Conservation (phyloP, 2,113 vertebrate species). For the Choloepus hoffmanni region DNA sequence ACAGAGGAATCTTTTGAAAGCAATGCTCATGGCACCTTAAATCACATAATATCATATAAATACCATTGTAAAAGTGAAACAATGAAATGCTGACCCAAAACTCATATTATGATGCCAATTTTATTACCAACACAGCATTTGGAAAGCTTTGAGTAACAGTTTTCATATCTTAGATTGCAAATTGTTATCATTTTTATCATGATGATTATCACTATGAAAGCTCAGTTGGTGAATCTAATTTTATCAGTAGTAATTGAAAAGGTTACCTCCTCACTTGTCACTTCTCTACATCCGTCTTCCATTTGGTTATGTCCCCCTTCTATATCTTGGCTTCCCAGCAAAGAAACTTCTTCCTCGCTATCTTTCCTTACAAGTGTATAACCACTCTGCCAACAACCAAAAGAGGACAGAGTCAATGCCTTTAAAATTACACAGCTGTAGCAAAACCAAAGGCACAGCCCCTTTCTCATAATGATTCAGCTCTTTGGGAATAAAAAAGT, state of each 20-base stretch:
- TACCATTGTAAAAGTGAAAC: not conserved
- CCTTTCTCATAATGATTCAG: not conserved
- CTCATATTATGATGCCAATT: not conserved
- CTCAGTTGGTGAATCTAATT: no score
- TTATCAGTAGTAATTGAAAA: not conserved
- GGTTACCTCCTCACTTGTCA: conserved; percentile 90
- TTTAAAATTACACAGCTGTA: fast-evolving
- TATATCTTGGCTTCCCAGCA: conserved; percentile 91
- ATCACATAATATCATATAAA: not conserved
- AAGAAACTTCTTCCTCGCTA: conserved; percentile 95
- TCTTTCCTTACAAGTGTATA: conserved; percentile 93
- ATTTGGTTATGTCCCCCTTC: conserved; percentile 90
- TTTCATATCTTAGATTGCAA: not conserved
- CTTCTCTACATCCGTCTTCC: conserved; percentile 87
- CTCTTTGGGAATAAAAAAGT: not conserved
- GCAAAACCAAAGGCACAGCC: not conserved
- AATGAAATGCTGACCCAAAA: no score
- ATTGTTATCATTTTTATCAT: not conserved
- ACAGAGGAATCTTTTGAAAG: not conserved
- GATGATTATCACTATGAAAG: fast-evolving
- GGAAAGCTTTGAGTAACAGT: not conserved
- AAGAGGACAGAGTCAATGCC: not conserved
- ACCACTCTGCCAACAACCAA: conserved; percentile 88
- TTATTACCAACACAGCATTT: not conserved
- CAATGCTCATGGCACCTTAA: not conserved